Evolutionary conservation across 2,888 invertebrate species (phyloP), one percentile per base, ranked within the genome.

Genomic region (Platerodrilus igneus): DNA sequence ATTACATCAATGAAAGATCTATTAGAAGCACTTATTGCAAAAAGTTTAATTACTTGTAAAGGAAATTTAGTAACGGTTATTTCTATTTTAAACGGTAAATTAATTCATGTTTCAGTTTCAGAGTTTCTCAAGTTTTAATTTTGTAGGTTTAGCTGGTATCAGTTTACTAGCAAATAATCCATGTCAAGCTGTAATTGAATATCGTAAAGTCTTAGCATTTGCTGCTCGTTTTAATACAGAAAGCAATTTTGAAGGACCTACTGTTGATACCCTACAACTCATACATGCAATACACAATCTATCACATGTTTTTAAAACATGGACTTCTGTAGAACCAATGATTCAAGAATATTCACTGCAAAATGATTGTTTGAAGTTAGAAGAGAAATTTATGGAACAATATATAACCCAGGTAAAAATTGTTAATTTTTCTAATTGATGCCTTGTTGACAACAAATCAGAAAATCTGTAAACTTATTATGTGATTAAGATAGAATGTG

Each of bases 281-380:
- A 76, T 86, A 13, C 86, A 86, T 60, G 74, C 83, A 0, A 64
- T 81, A 40, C 71, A 80, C 53, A 86, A 86, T 63, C 67, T 83
- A 29, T 67, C 75, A 2, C 74, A 81, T 41, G 59, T 75, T 4
- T 46, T 74, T 10, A 67, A 67, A 37, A 52, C 55, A 3, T 28
- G 47, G 37, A 59, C 65, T 21, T 64, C 68, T 3, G 55, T 56
- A 6, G 68, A 66, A 5, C 59, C 74, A 4, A 78, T 78, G 2
- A 62, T 77, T 4, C 55, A 74, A 30, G 78, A 79, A 55, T 62
- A 61, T 21, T 59, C 58, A 19, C 64, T 79, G 15, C 55, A 57
- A 37, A 56, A 64, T 10, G 73, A 79, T 55, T 74, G 74, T 28
- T 62, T 63, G 11, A 66, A 69, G 8, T 54, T 83, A 2, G 75